A percentile compares a stretch with the other conserved stretches of the same genome.
Conservation (phyloP, 2,797 vertebrate species). For the Peromyscus eremicus region DNA sequence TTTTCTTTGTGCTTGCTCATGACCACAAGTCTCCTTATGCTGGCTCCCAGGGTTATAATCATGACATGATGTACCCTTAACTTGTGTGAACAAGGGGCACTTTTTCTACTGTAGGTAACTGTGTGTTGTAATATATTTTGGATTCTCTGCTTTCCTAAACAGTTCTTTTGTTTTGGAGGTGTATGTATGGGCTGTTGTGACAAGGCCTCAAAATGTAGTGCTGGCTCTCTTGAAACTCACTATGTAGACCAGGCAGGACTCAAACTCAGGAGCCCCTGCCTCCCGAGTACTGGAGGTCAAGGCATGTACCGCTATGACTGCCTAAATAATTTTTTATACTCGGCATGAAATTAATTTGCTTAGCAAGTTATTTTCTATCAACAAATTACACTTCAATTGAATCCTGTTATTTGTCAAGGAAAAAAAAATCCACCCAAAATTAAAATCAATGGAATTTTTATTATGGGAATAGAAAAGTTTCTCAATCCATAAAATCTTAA, state of each 20-base stretch:
- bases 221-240: not conserved
- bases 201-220: not conserved
- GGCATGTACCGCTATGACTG: too few relatives aligned
- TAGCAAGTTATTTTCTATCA: too few relatives aligned
- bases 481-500: not conserved
- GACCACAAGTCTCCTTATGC: not conserved
- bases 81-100: not conserved
- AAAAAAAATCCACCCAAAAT: not conserved
- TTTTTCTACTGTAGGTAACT: not conserved
- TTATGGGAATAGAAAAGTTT: not conserved
- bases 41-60: not conserved
- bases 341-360: too few relatives aligned
- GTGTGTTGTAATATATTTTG: not conserved
- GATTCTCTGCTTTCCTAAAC: not conserved
- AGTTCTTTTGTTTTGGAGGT: not conserved
- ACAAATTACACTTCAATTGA: not conserved
- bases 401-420: not conserved
- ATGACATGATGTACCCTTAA: not conserved
- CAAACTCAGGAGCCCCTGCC: too few relatives aligned
- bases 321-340: too few relatives aligned
- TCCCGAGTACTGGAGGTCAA: too few relatives aligned
- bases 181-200: not conserved
- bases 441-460: constrained; percentile 20
- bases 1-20: not conserved
- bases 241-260: not conserved